Conservation (phyloP, 2,888 invertebrate genomes). For the Adelphocoris suturalis region DNA sequence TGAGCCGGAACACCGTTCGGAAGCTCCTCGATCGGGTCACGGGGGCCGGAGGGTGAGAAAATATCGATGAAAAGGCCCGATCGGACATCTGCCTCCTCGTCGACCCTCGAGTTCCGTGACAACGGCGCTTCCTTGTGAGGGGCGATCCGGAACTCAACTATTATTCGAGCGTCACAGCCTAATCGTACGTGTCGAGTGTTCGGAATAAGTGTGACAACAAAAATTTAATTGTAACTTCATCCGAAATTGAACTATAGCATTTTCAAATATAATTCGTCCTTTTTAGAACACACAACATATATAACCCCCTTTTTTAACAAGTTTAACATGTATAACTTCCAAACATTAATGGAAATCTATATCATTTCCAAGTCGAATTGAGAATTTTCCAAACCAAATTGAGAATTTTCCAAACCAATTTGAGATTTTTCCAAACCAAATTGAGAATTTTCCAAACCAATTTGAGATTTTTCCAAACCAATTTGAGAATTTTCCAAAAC, state of each 20-base stretch:
- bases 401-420: slow-evolving; percentile 19
- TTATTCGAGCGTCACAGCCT: background rate
- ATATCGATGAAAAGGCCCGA: background rate
- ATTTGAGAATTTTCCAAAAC: too few species aligned
- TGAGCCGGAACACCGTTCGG: slow-evolving; percentile 5
- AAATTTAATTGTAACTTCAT: background rate
- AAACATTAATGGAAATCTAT: too few species aligned
- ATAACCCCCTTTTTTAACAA: too few species aligned
- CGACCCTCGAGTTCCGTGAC: background rate
- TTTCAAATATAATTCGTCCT: too few species aligned
- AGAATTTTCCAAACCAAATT: background rate
- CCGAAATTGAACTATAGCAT: too few species aligned
- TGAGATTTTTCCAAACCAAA: too few species aligned
- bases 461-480: too few species aligned
- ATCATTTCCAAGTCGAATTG: background rate
- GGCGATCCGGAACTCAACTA: background rate
- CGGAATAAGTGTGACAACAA: background rate
- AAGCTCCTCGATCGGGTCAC: background rate
- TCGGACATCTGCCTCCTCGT: slow-evolving; percentile 3
- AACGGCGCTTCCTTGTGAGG: background rate
- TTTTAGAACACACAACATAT: too few species aligned
- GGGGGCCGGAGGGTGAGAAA: slow-evolving; percentile 13
- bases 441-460: too few species aligned
- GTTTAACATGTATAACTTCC: too few species aligned
- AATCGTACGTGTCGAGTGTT: background rate